Evolutionary conservation across 2,113 vertebrate species (phyloP).

Genomic region (Noturus placidus): DNA sequence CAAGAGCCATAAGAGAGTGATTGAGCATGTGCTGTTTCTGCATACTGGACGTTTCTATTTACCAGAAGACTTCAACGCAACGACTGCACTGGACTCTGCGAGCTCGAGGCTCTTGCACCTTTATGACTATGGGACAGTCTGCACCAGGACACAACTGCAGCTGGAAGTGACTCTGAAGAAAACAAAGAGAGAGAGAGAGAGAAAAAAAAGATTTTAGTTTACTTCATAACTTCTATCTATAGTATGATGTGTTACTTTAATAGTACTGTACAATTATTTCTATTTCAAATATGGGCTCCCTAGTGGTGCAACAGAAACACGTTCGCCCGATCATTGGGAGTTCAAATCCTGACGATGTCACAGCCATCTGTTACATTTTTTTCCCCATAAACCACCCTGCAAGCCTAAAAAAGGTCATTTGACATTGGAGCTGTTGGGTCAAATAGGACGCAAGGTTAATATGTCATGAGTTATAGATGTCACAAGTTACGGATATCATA

Average conservation of each 20-base stretch:
- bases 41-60: slow-evolving; percentile 53
- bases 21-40: background rate
- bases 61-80: slow-evolving; percentile 98
- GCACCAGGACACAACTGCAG: slow-evolving; percentile 98
- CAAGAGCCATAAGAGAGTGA: background rate
- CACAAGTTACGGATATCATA: background rate
- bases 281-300: background rate
- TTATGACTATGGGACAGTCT: slow-evolving; percentile 98
- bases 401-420: background rate
- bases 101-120: slow-evolving; percentile 95
- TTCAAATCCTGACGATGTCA: background rate
- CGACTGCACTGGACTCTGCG: slow-evolving; percentile 96
- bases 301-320: background rate
- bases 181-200: background rate
- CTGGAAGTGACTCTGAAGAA: slow-evolving; percentile 91
- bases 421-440: background rate
- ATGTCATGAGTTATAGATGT: background rate
- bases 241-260: background rate
- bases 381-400: background rate
- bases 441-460: background rate
- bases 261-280: background rate
- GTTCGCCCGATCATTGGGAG: background rate
- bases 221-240: background rate
- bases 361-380: background rate
- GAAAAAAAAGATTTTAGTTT: background rate